phyloP scores from a whole-genome alignment of 2,113 vertebrate genomes.

The Aegithalos caudatus region DNA sequence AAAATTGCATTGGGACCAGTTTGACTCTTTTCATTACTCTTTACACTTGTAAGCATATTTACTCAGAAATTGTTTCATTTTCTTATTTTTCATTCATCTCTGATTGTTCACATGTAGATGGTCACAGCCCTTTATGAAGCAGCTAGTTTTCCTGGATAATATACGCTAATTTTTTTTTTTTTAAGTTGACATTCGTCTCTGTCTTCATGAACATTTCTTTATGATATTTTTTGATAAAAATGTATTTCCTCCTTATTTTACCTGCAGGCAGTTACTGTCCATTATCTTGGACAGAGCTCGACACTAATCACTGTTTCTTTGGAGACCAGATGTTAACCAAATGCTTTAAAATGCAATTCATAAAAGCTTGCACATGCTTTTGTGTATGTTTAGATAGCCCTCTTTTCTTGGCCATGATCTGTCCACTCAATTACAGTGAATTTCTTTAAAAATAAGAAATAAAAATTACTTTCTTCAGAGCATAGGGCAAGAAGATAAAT shows the following conservation, averaged over 20 bases:
- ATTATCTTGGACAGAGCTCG: neutral
- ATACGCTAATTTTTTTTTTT: too few species aligned
- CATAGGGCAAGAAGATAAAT: neutral
- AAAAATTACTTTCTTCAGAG: neutral
- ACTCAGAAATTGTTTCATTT: neutral
- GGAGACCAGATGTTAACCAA: neutral
- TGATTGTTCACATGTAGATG: constrained; percentile 4
- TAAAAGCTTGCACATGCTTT: neutral
- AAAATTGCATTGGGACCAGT: neutral
- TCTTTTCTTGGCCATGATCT: neutral
- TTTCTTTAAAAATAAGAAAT: neutral
- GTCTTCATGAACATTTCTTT: neutral
- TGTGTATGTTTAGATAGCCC: neutral
- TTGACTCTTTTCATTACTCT: neutral
- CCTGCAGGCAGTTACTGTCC: neutral
- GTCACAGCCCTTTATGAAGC: neutral
- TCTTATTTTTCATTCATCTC: constrained; percentile 26
- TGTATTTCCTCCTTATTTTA: neutral
- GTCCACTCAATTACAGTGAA: neutral
- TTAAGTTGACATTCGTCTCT: neutral
- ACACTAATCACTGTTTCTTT: neutral
- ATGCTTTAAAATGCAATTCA: neutral
- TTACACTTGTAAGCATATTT: constrained; percentile 32
- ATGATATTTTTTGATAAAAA: neutral
- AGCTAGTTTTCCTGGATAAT: constrained; percentile 17